Evolutionary conservation across 2,888 invertebrate species (phyloP), one percentile per base, ranked within the genome.

Genomic region (Neoascia interrupta): DNA sequence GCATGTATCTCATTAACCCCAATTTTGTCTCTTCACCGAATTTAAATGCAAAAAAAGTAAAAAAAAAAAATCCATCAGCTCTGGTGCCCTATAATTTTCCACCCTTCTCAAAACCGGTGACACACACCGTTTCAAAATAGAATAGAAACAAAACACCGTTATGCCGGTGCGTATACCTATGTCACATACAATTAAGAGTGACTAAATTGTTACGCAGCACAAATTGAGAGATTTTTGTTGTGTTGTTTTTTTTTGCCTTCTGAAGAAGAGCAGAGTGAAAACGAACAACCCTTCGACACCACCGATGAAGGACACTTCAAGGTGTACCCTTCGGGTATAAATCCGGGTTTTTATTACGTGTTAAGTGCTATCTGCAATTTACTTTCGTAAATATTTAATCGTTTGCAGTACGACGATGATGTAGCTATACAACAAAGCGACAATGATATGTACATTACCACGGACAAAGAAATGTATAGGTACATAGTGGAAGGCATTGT

Each of bases 361-460:
- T 79, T 79, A 79, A 79, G 79, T 79, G 79, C 72, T 72, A 79
- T 79, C 79, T 79, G 79, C 66, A 79, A 68, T 72, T 79, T 79
- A 56, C 79, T 79, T 79, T 68, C 72, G 60, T 72, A 79, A 79
- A 79, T 79, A 79, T 72, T 79, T 79, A 72, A 79, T 72, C 72
- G 54, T 43, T 56, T n/a, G 36, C 54, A 21, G 28, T 47, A 47
- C 10, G 11, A 13, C 10, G 21, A 10, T 16, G 23, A n/a, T 15
- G 1, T 5, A 19, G 8, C 21, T 13, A 19, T 10, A 13, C 23
- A 49, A n/a, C 10, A 34, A 13, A 63, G 26, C 53, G 41, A 60
- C 36, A 49, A 10, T 23, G n/a, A 21, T 11, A 26, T 3, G 2
- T 16, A 5, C 6, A 18, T 31, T 3, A 4, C 5, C 23, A 19